phyloP scores from a whole-genome alignment of 2,797 vertebrate species.

The Gallinago solitaria region DNA sequence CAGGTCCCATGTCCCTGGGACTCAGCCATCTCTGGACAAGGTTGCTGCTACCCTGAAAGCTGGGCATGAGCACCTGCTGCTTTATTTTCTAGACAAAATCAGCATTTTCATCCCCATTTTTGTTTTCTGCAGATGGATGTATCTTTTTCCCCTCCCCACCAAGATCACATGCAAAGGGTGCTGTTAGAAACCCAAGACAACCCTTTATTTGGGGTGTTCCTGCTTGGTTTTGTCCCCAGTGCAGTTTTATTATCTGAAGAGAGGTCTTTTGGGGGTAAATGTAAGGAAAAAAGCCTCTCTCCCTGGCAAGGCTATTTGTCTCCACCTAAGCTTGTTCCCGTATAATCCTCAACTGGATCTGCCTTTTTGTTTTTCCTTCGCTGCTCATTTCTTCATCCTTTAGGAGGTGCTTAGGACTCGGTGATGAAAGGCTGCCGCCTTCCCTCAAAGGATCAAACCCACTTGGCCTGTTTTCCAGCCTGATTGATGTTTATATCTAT shows the following conservation, averaged over 20 bases:
- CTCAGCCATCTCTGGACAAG: neutral
- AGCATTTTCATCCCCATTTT: neutral
- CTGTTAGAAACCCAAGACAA: neutral
- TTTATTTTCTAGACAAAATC: neutral
- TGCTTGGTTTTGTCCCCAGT: neutral
- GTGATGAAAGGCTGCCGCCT: neutral
- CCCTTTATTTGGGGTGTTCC: neutral
- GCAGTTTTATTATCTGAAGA: neutral
- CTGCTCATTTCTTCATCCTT: constrained; percentile 8
- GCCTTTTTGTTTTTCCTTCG: neutral
- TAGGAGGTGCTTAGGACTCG: neutral
- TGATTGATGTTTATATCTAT: constrained; percentile 62
- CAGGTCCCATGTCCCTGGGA: neutral
- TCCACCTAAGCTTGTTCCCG: neutral
- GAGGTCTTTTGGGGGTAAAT: neutral
- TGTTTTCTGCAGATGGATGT: neutral
- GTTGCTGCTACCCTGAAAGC: neutral
- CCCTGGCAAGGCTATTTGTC: neutral
- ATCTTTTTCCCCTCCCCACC: neutral
- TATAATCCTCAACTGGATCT: neutral
- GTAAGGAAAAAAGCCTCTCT: neutral
- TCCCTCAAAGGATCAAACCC: constrained; percentile 46
- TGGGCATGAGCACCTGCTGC: neutral
- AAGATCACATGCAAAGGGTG: rapidly evolving
- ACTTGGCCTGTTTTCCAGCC: constrained; percentile 8